A percentile compares a stretch with the other conserved stretches of the same genome.
Evolutionary conservation across 2,888 invertebrate genomes (phyloP).

Genomic region (Nymphalis urticae): DNA sequence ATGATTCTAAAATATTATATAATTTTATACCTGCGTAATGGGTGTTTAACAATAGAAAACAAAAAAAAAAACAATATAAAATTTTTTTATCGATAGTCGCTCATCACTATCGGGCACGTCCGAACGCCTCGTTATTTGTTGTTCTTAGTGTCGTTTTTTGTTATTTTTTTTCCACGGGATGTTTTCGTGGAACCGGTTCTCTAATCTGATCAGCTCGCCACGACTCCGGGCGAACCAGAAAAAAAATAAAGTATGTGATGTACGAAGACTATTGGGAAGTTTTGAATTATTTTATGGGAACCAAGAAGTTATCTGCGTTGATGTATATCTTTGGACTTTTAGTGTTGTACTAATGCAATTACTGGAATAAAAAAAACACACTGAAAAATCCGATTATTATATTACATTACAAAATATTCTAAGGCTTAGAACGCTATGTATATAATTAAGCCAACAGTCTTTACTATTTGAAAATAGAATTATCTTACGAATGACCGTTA

Average conservation of each 20-base stretch:
- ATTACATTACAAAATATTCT: no score
- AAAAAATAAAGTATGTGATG: slow-evolving; percentile 48
- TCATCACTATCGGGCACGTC: slow-evolving; percentile 51
- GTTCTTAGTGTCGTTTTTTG: slow-evolving; percentile 77
- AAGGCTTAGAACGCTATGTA: no score
- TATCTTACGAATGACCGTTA: no score
- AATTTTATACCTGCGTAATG: no score
- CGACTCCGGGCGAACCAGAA: slow-evolving; percentile 54
- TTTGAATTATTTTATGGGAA: slow-evolving; percentile 36
- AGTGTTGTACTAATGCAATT: no score
- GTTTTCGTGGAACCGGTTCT: slow-evolving; percentile 75
- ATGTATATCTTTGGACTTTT: no score
- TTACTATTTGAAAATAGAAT: no score
- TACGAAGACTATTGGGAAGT: slow-evolving; percentile 42
- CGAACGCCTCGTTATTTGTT: slow-evolving; percentile 79
- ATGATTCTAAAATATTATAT: no score
- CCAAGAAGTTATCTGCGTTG: slow-evolving; percentile 20
- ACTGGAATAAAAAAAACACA: no score
- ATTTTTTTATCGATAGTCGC: slow-evolving; percentile 49
- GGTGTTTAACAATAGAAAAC: background rate
- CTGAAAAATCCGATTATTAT: no score
- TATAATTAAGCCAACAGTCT: no score
- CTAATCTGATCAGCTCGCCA: slow-evolving; percentile 78
- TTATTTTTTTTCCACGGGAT: slow-evolving; percentile 60
- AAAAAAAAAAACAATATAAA: slow-evolving; percentile 28